phyloP scores from a whole-genome alignment of 2,888 invertebrate species.

The Drosophila barbarae region DNA sequence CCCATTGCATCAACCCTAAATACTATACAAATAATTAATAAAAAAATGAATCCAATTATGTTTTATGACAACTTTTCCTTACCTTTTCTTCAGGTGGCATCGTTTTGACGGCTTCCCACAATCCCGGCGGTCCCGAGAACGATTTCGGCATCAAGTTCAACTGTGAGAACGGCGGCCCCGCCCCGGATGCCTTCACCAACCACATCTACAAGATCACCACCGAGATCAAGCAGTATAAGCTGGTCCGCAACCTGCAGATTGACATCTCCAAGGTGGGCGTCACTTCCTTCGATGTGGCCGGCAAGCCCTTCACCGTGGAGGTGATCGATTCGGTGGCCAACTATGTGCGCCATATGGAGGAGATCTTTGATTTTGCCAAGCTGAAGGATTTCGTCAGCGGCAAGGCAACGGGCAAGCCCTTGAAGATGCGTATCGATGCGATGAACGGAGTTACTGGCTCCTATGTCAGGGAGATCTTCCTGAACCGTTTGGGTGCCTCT shows the following conservation, averaged over 20 bases:
- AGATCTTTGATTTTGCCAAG: constrained; percentile 95
- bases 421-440: constrained; percentile 93
- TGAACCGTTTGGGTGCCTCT: constrained; percentile 90
- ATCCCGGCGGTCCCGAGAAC: constrained; percentile 97
- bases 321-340: constrained; percentile 94
- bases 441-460: constrained; percentile 99
- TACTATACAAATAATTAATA: neutral
- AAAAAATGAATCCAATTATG: neutral
- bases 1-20: neutral
- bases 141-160: constrained; percentile 99
- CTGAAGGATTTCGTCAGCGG: constrained; percentile 88
- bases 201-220: constrained; percentile 91
- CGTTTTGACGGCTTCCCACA: constrained; percentile 98
- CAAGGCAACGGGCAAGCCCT: constrained; percentile 83
- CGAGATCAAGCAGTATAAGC: constrained; percentile 88
- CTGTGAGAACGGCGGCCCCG: constrained; percentile 97
- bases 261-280: constrained; percentile 87
- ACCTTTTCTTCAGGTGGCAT: constrained; percentile 88
- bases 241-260: constrained; percentile 88
- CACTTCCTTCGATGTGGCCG: constrained; percentile 82
- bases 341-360: constrained; percentile 94
- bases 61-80: neutral
- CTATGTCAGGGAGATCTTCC: constrained; percentile 93
- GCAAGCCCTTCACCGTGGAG: constrained; percentile 88
- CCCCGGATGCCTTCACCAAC: constrained; percentile 94